Percentiles rank a stretch among this genome's conserved stretches.
Conservation (phyloP, 1,140 invertebrate species). For the Cyclina sinensis region DNA sequence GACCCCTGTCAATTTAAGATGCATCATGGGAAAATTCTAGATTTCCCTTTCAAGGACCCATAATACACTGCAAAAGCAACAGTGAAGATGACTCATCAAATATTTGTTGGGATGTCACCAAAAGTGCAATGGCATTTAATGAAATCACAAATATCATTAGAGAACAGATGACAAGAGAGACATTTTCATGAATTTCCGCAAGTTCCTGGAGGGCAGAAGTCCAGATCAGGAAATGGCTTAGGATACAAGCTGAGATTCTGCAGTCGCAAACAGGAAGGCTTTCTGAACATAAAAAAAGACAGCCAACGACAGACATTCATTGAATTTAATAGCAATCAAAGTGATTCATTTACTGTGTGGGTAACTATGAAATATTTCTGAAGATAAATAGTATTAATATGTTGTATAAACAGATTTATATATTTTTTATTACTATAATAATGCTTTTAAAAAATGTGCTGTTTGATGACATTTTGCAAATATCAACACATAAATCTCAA, state of each 20-base stretch:
- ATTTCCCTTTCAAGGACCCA: conserved; percentile 12
- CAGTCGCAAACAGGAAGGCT: conserved; percentile 17
- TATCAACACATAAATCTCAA: too few relatives aligned
- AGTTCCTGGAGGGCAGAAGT: neutral
- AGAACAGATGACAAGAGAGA: neutral
- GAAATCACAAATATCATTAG: conserved; percentile 39
- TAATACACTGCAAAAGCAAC: conserved; percentile 4
- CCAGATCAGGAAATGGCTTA: conserved; percentile 33
- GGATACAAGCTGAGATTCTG: conserved; percentile 18
- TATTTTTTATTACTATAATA: too few relatives aligned
- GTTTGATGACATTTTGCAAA: too few relatives aligned
- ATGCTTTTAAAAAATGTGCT: too few relatives aligned
- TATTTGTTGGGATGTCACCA: conserved; percentile 29
- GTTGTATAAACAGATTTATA: too few relatives aligned
- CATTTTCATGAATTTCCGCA: conserved; percentile 15
- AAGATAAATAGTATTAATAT: too few relatives aligned
- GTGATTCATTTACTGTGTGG: neutral
- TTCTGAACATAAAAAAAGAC: neutral
- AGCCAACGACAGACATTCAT: neutral
- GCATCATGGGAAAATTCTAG: conserved; percentile 28
- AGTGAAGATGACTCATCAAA: conserved; percentile 45
- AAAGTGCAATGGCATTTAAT: conserved; percentile 40
- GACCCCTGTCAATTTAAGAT: conserved; percentile 49
- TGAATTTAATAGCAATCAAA: neutral
- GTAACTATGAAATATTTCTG: too few relatives aligned